These are phyloP conservation scores for Orthonyx spaldingii DNA, from an alignment of 2,113 vertebrate species.

Conservation along the genomic window DNA sequence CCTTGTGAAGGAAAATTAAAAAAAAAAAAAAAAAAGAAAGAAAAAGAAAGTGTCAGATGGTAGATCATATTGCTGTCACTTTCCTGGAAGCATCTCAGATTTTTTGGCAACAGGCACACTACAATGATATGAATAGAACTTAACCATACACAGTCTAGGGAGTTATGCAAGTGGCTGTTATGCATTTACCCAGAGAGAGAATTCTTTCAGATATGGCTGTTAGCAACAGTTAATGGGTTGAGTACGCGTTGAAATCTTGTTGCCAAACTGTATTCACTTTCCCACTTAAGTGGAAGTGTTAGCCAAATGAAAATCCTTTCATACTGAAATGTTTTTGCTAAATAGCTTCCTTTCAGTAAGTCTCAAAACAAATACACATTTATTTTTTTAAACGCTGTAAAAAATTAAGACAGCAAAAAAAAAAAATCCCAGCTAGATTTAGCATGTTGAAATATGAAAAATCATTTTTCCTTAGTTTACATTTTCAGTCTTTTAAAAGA, in stretches of 20 bases:
- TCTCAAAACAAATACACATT: not conserved
- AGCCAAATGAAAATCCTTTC: conserved; percentile 11
- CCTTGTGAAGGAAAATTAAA: not conserved
- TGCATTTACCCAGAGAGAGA: not conserved
- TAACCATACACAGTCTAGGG: not conserved
- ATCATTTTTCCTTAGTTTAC: not conserved
- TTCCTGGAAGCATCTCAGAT: conserved; percentile 6
- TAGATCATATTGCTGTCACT: conserved; percentile 1
- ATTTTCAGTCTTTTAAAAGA: not conserved
- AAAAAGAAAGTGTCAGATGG: not conserved
- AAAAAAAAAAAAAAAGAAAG: not conserved
- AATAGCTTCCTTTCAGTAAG: not conserved
- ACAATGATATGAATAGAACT: conserved; percentile 1
- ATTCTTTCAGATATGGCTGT: not conserved
- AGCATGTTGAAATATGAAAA: not conserved
- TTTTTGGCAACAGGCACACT: not conserved
- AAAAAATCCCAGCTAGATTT: not conserved
- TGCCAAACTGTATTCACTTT: not conserved
- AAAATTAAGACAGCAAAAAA: not conserved
- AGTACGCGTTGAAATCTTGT: not conserved
- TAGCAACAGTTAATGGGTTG: conserved; percentile 6
- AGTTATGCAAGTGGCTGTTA: not conserved
- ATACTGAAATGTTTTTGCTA: not conserved
- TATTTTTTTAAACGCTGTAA: not conserved
- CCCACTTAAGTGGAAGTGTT: not conserved